phyloP scores from a whole-genome alignment of 2,113 vertebrate genomes.

The Apus apus region DNA sequence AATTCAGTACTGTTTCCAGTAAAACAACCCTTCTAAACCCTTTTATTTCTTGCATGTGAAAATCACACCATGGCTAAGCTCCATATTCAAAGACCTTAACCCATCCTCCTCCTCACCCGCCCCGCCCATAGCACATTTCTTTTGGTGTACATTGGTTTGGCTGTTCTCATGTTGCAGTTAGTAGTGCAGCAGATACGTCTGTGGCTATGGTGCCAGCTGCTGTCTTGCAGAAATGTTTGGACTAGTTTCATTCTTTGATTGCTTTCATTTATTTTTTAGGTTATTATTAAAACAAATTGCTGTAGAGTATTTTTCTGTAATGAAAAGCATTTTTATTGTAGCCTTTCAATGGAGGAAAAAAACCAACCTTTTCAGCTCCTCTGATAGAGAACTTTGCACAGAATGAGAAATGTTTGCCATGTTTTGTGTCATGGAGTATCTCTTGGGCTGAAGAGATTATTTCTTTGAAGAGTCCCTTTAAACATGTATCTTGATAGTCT shows the following conservation, averaged over 20 bases:
- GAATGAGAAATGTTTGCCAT: neutral
- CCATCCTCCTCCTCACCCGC: too few relatives aligned
- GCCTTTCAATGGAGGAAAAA: neutral
- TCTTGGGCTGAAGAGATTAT: neutral
- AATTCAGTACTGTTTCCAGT: conserved; percentile 14
- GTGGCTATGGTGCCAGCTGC: neutral
- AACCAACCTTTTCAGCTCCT: rapidly evolving
- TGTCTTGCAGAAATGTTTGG: neutral
- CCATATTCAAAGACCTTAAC: neutral
- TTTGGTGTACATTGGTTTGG: neutral
- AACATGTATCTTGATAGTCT: neutral
- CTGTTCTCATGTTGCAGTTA: neutral
- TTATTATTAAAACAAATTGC: neutral
- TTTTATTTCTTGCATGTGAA: conserved; percentile 5
- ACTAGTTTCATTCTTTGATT: neutral
- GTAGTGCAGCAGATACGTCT: neutral
- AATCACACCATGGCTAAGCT: conserved; percentile 3
- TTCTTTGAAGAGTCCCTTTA: neutral
- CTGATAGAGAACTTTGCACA: rapidly evolving
- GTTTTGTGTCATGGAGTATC: neutral
- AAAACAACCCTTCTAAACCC: neutral
- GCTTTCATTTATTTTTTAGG: neutral
- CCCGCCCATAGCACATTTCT: neutral
- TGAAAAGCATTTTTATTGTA: neutral
- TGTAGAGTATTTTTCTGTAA: neutral